Evolutionary conservation across 1,140 invertebrate genomes (phyloP).

Genomic region (Zelostemma sp.): DNA sequence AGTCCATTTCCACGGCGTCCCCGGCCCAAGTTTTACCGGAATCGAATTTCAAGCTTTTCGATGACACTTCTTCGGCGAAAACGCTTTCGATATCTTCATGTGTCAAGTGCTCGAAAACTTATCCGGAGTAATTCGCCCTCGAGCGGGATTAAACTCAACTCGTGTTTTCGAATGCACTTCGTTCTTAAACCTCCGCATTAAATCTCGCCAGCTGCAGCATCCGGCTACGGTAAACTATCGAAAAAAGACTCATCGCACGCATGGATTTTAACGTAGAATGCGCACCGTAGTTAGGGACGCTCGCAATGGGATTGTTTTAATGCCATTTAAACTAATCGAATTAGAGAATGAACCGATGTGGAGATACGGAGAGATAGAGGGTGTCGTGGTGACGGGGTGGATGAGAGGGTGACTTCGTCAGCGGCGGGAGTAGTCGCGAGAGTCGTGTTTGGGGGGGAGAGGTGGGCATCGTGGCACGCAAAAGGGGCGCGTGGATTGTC

Average conservation of each 20-base stretch:
- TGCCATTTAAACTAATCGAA: constrained; percentile 71
- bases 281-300: constrained; percentile 44
- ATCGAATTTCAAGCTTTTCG: constrained; percentile 21
- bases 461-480: constrained; percentile 41
- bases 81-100: constrained; percentile 41
- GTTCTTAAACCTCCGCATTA: constrained; percentile 48
- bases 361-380: constrained; percentile 53
- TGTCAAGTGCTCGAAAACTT: constrained; percentile 38
- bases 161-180: constrained; percentile 43
- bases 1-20: too few relatives aligned
- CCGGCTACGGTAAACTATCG: constrained; percentile 30
- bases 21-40: too few relatives aligned
- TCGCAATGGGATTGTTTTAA: constrained; percentile 70
- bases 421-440: constrained; percentile 3
- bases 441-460: constrained; percentile 8
- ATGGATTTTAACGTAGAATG: constrained; percentile 8
- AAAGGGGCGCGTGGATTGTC: constrained; percentile 51
- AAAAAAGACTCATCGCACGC: constrained; percentile 34
- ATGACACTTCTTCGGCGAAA: constrained; percentile 35
- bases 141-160: constrained; percentile 48
- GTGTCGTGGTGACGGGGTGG: constrained; percentile 21
- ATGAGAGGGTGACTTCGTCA: constrained; percentile 13
- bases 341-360: constrained; percentile 68
- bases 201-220: constrained; percentile 53
- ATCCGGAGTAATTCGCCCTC: constrained; percentile 43